Evolutionary conservation across 2,113 vertebrate genomes (phyloP), one percentile per base, ranked within the genome.

Genomic region (Parotia lawesii): DNA sequence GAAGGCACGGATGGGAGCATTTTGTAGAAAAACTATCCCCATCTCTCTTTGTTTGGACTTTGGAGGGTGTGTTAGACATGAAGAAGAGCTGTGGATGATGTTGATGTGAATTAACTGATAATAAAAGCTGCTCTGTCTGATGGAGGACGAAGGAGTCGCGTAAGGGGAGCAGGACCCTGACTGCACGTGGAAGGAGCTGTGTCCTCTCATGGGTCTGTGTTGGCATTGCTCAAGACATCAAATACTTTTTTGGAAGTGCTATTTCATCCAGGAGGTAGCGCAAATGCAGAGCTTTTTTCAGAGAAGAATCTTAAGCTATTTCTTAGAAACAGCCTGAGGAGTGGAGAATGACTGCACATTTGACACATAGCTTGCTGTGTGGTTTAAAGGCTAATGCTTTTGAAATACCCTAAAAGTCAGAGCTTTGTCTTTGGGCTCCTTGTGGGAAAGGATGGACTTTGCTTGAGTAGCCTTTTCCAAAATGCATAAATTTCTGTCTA

Each of bases 381-480:
- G 61, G 25, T 86, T 67, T 90, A 71, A 90, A 88, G 72, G 44
- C 47, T 37, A 11, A 65, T 76, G 71, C 48, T 40, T 92, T 74
- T 93, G 65, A 78, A 90, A 85, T 60, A 54, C 17, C 38, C 16
- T 47, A 3, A 7, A 95, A 87, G n/a, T 75, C 58, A 70, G 85
- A 93, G 64, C 64, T 71, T 25, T 76, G 45, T 62, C 50, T 58
- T 77, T 2, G 3, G 72, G 42, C 38, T 80, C 18, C 72, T 28
- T 60, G 23, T 84, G 85, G 71, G 73, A 89, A 82, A 47, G 62
- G 47, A 33, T 57, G 57, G 44, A 62, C 1, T 70, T 93, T 47
- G 48, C 69, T 86, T 77, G 37, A 90, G n/a, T 86, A 78, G 76
- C 44, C 37, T 87, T 89, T 85, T 85, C 42, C 29, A 85, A 82